phyloP scores from a whole-genome alignment of 1,140 invertebrate genomes.

The Pectinophora gossypiella region DNA sequence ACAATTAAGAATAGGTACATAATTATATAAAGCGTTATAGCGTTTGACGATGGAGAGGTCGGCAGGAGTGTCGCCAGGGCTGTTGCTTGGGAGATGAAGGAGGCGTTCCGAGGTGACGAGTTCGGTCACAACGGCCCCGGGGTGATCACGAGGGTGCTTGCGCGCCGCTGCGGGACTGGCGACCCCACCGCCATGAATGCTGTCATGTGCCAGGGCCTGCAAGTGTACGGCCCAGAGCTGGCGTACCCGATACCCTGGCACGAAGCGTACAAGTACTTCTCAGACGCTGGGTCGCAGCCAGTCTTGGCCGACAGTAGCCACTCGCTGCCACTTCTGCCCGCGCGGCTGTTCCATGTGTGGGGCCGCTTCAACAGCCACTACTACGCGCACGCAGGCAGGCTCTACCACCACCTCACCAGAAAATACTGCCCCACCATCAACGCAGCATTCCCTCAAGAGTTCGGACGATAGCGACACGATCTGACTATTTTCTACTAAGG shows the following conservation, averaged over 20 bases:
- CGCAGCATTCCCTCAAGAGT: neutral
- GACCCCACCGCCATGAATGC: conserved; percentile 76
- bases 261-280: neutral
- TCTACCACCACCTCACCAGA: neutral
- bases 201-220: conserved; percentile 74
- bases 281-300: neutral
- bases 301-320: too few relatives aligned
- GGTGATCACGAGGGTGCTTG: conserved; percentile 81
- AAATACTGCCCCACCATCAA: neutral
- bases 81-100: conserved; percentile 77
- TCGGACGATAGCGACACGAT: too few relatives aligned
- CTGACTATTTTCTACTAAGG: too few relatives aligned
- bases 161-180: conserved; percentile 76
- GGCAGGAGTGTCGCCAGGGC: conserved; percentile 12
- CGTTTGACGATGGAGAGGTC: neutral
- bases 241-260: neutral
- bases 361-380: neutral
- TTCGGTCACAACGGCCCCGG: conserved; percentile 86
- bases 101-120: conserved; percentile 78
- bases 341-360: neutral
- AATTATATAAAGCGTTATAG: too few relatives aligned
- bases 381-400: neutral
- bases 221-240: neutral
- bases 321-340: too few relatives aligned
- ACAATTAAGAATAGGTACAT: too few relatives aligned